These are phyloP conservation scores for Caenorhabditis latens DNA, from an alignment of 1,140 invertebrate species.

Conservation along the genomic window DNA sequence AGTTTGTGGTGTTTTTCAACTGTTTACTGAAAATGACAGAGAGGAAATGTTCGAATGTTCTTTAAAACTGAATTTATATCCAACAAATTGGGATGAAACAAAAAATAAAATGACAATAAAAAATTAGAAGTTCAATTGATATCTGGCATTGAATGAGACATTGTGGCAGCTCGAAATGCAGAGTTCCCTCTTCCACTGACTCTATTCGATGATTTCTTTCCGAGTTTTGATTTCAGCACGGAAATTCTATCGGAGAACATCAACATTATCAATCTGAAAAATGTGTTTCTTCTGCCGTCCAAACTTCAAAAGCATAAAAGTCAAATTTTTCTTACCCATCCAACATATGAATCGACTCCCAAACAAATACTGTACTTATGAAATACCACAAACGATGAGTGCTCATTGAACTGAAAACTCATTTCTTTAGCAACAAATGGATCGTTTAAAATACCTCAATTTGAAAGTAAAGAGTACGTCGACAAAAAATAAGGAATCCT, in stretches of 20 bases:
- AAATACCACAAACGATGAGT: background rate
- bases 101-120: too few species aligned
- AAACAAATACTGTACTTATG: background rate
- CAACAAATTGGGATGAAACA: too few species aligned
- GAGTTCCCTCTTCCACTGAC: background rate
- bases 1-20: too few species aligned
- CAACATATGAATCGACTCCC: constrained; percentile 6
- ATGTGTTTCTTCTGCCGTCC: background rate
- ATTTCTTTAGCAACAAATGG: too few species aligned
- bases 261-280: background rate
- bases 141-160: background rate
- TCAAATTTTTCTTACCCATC: background rate
- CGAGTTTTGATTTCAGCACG: background rate
- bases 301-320: too few species aligned
- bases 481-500: background rate
- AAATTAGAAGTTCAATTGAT: background rate
- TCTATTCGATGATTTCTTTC: background rate
- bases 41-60: too few species aligned
- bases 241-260: constrained; percentile 2
- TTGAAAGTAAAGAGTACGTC: background rate
- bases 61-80: too few species aligned
- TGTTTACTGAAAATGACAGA: too few species aligned
- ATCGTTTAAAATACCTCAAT: background rate
- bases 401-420: background rate
- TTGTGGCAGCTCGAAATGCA: background rate